Base-by-base conservation (phyloP, 2,888 invertebrate genomes). In the Abscondita cerata region DNA sequence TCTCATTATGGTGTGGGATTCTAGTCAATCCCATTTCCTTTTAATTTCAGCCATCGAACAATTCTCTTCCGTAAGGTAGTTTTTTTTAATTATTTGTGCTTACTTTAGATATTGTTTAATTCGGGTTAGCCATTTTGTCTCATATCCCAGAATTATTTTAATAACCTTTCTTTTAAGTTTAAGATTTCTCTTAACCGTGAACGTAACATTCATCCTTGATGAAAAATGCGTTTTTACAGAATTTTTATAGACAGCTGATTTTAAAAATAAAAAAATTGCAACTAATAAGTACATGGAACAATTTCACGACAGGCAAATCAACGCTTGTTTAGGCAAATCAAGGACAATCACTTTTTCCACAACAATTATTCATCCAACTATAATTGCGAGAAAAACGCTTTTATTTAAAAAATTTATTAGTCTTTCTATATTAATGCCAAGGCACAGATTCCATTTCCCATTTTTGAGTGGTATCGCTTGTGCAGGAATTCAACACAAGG, bases 401-500 rank as follows among this genome's bases (percentile, higher is more conserved):
- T 44, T 18, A 44, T 18, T 44, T 4, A 44, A 44, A 44, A 18
- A 44, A 18, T 44, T 44, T n/a, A 44, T 44, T 44, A 44, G 13
- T 13, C 15, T 40, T 6, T 40, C 40, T 40, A 13, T 15, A 40
- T 38, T 50, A 62, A 44, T 85, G 87, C 92, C 92, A 91, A 73
- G 86, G 81, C 71, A 90, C 86, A 58, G 84, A 75, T 77, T 89
- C 87, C 64, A 91, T 81, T 72, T 81, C 81, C 91, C 91, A 92
- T 71, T 87, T 85, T 77, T 92, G 91, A 55, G 84, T 83, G 31
- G 79, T 75, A 57, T 83, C 82, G 31, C 81, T 81, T 55, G 83
- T 79, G 74, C 91, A 91, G 20, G 82, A 79, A 52, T 83, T 84
- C 44, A 88, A 83, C 40, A 87, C 84, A 44, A 90, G 78, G 1